Evolutionary conservation across 2,888 invertebrate genomes (phyloP).

Genomic region (Drosophila longiperda): DNA sequence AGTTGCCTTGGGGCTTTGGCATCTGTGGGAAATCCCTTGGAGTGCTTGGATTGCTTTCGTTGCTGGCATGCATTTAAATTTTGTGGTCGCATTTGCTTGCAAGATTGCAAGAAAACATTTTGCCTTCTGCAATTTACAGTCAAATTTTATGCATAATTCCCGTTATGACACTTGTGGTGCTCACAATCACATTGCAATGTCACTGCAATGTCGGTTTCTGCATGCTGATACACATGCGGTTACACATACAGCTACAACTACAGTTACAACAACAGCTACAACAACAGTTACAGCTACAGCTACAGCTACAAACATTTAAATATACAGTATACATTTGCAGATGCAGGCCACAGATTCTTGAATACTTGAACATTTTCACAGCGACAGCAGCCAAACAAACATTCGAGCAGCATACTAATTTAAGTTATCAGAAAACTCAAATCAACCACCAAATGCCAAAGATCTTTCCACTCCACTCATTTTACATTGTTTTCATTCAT

Average conservation of each 20-base stretch:
- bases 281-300: neutral
- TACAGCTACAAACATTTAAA: neutral
- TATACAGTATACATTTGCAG: conserved; percentile 15
- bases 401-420: conserved; percentile 57
- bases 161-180: conserved; percentile 72
- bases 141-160: conserved; percentile 74
- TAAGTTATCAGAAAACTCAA: conserved; percentile 49
- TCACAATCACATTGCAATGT: conserved; percentile 21
- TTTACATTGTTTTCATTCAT: conserved; percentile 17
- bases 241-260: neutral
- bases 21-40: conserved; percentile 34
- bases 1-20: conserved; percentile 25
- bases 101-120: conserved; percentile 56
- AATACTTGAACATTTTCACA: conserved; percentile 23
- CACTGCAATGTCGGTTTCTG: neutral
- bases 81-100: conserved; percentile 44
- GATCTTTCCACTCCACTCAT: conserved; percentile 33
- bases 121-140: conserved; percentile 68
- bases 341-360: conserved; percentile 30
- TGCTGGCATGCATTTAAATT: conserved; percentile 52
- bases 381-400: conserved; percentile 9
- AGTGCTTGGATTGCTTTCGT: conserved; percentile 26
- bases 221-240: conserved; percentile 20
- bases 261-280: conserved; percentile 4
- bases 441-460: conserved; percentile 52